These are phyloP conservation scores for Molothrus ater DNA, from an alignment of 2,797 vertebrate species.

Conservation along the genomic window DNA sequence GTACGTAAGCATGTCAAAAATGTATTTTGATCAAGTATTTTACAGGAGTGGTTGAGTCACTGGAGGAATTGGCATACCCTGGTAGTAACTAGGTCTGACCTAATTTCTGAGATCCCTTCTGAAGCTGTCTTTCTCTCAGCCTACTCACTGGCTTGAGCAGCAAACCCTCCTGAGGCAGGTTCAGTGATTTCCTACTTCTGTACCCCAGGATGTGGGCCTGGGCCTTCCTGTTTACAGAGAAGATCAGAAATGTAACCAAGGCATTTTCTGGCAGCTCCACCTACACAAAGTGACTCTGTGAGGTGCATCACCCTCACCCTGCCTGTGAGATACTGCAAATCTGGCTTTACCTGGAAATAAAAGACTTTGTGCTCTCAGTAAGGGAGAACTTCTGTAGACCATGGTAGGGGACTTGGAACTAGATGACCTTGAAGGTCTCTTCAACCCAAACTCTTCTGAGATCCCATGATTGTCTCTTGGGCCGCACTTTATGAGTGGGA, in stretches of 20 bases:
- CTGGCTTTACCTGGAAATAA: neutral
- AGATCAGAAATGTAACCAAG: neutral
- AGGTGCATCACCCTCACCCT: neutral
- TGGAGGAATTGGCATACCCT: neutral
- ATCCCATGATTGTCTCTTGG: neutral
- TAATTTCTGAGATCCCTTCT: neutral
- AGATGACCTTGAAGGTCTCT: neutral
- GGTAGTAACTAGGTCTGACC: neutral
- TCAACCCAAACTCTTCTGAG: neutral
- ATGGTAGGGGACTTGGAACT: neutral
- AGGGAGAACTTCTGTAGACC: too few species aligned
- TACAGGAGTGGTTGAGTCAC: neutral
- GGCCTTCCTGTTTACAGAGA: rapidly evolving
- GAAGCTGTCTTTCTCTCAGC: neutral
- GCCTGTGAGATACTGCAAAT: too few species aligned
- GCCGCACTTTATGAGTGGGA: too few species aligned
- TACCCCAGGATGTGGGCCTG: neutral
- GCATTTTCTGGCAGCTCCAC: neutral
- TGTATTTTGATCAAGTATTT: neutral
- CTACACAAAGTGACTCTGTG: neutral
- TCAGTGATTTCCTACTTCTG: neutral
- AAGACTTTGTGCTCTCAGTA: neutral
- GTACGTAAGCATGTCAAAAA: neutral
- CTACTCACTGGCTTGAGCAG: neutral
- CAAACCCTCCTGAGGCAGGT: neutral